Evolutionary conservation across 2,888 invertebrate species (phyloP).

Genomic region (Polyommatus icarus): DNA sequence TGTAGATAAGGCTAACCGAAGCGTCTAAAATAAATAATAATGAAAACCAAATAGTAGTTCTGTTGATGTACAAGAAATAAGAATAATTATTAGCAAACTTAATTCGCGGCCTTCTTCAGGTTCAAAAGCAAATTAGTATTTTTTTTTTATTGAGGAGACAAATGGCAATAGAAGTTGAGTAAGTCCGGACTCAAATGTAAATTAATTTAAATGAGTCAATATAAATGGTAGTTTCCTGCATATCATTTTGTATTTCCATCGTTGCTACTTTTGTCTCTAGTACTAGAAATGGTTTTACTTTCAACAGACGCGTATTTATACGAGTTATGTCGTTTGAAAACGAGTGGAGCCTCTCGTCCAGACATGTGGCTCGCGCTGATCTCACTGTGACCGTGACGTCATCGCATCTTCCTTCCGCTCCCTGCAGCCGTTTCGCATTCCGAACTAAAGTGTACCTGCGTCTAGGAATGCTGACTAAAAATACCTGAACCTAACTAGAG

Average conservation of each 20-base stretch:
- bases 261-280: neutral
- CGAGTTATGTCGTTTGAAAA: constrained; percentile 28
- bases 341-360: constrained; percentile 42
- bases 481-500: constrained; percentile 33
- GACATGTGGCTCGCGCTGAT: constrained; percentile 51
- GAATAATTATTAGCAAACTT: neutral
- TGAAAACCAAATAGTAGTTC: neutral
- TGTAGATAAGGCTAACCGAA: neutral
- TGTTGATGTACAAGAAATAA: neutral
- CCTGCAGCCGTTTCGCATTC: constrained; percentile 45
- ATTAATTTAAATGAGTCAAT: neutral
- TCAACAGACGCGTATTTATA: neutral
- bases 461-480: constrained; percentile 31
- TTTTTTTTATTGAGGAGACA: neutral
- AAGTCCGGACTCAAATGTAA: neutral
- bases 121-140: neutral
- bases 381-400: constrained; percentile 57
- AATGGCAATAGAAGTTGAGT: neutral
- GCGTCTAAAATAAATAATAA: neutral
- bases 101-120: neutral
- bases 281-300: constrained; percentile 18
- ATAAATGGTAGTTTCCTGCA: neutral
- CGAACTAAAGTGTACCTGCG: constrained; percentile 36
- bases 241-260: neutral
- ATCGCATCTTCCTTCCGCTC: constrained; percentile 60